Base-by-base conservation (phyloP, 2,888 invertebrate species). In the Antheraea assamensis region DNA sequence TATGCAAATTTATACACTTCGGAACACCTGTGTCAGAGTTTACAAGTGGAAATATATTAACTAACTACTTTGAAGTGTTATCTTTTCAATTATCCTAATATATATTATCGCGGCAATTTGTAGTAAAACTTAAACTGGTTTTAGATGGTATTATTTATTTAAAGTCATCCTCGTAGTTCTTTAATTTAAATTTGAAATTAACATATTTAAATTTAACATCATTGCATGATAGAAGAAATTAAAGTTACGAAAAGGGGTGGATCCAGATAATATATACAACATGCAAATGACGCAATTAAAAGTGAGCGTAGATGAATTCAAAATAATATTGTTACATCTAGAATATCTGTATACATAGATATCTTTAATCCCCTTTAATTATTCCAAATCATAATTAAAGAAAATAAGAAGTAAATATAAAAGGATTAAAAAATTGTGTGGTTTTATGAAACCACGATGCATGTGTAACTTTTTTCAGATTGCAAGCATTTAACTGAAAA, bases 1-100 rank as follows among this genome's bases (percentile, higher is more conserved):
- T 82, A 77, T 78, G 80, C 77, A 81, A 83, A 85, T 81, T 81
- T 81, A 78, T 76, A 76, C 76, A 74, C 75, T 77, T 66, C 73
- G 72, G 61, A 75, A 78, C 77, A 84, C 81, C 82, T 82, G 83
- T 72, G 55, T 35, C 68, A 52, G 21, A 73, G 72, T 70, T 70
- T 68, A 72, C 61, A 58, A 52, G 35, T 27, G 19, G n/a, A 17
- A 68, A 72, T 68, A 49, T 35, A 72, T 42, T n/a, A 47, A 52
- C 35, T 2, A n/a, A 52, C 35, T 3, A n/a, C 24, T 55, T 17
- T 70, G 3, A 72, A 72, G 31, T 72, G 13, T 27, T 66, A 30
- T 30, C 64, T 17, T 21, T 49, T n/a, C 61, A 64, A 30, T 64
- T 64, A 64, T 3, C 17, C 30, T 30, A 64, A 64, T 30, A 64